Evolutionary conservation across 2,888 invertebrate species (phyloP).

Genomic region (Drosophila nr. perissopoda): DNA sequence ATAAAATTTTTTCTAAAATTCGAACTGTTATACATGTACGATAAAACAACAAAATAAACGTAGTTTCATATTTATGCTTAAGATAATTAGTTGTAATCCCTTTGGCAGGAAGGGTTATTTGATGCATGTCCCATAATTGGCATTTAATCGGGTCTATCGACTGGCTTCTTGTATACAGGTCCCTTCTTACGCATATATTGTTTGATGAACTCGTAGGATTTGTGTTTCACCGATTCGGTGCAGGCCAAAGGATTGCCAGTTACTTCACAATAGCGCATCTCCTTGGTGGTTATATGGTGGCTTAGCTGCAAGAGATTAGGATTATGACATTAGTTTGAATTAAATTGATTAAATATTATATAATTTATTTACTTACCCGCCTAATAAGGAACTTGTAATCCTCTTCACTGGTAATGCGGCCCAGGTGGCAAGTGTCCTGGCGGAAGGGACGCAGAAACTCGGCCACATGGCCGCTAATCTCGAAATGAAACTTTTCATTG

Average conservation of each 20-base stretch:
- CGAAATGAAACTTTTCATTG: constrained; percentile 64
- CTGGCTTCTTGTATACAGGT: constrained; percentile 85
- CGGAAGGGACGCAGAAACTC: constrained; percentile 88
- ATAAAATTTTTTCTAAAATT: constrained; percentile 3
- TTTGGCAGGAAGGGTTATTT: constrained; percentile 13
- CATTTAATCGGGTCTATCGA: constrained; percentile 40
- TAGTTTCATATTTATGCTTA: neutral
- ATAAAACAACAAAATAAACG: neutral
- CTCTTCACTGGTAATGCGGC: constrained; percentile 93
- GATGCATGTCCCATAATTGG: constrained; percentile 3
- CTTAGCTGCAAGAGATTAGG: constrained; percentile 44
- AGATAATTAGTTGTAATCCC: neutral
- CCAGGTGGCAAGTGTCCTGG: constrained; percentile 92
- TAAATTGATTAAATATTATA: neutral
- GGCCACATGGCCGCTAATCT: constrained; percentile 67
- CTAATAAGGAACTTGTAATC: constrained; percentile 87
- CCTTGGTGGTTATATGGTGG: constrained; percentile 68
- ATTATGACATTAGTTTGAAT: neutral
- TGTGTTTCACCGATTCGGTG: constrained; percentile 90
- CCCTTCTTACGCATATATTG: constrained; percentile 99
- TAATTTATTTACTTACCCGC: constrained; percentile 39
- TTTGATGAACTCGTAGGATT: constrained; percentile 96
- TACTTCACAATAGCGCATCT: constrained; percentile 65
- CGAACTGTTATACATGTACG: constrained; percentile 2
- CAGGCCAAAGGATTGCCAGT: constrained; percentile 60